Evolutionary conservation across 2,888 invertebrate species (phyloP), one percentile per base, ranked within the genome.

Genomic region (Mesorhabditis belari): DNA sequence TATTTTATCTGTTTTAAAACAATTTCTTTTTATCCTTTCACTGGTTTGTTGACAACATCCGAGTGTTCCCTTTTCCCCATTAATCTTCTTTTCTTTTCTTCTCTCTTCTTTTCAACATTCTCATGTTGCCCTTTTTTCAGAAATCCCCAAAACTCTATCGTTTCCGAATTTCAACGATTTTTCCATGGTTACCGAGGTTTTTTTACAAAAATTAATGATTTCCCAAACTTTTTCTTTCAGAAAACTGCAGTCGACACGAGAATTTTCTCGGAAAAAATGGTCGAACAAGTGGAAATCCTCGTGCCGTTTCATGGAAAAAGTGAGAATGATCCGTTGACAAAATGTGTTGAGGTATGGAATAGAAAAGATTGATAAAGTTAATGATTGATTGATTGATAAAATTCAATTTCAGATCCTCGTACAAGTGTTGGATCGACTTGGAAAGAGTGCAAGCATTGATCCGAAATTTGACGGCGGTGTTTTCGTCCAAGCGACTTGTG

Each of bases 31-130:
- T 58, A 52, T 19, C 49, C 54, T n/a, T 52, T 44, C 29, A 26
- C 50, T 51, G 50, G 49, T 58, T 62, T 59, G 58, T 57, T 59
- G 58, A 59, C 58, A 59, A 50, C 56, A 58, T 58, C 28, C 26
- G 50, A 55, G 54, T 55, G 27, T 55, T 35, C 52, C 55, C 49
- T 25, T 58, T 58, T 58, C 44, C n/a, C n/a, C n/a, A n/a, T n/a
- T n/a, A 12, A 23, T 57, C 49, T 54, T 4, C 50, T n/a, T 50
- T 25, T 63, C 23, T 35, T 60, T 56, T n/a, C n/a, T n/a, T n/a
- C n/a, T n/a, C n/a, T n/a, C n/a, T n/a, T n/a, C n/a, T n/a, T 28
- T 19, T 25, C 9, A 19, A 26, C 6, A 4, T 53, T 26, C 44
- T 28, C 50, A 56, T 55, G 51, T 24, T 19, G 26, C 55, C 44